phyloP scores from a whole-genome alignment of 2,888 invertebrate species.

The Tortricodes alternella region DNA sequence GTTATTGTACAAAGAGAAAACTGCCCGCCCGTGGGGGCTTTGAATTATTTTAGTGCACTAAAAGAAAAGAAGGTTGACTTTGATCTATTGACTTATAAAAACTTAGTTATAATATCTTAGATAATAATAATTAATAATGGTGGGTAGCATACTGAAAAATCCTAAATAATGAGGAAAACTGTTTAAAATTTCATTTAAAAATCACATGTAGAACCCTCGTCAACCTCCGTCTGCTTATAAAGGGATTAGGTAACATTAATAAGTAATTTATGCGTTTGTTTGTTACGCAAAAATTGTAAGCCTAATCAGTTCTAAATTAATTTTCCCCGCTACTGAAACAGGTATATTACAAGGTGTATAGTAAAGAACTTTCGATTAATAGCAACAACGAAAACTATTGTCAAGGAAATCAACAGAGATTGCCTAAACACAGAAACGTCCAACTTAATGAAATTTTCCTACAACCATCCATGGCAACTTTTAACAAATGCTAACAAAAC shows the following conservation, averaged over 20 bases:
- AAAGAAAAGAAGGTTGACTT: constrained; percentile 40
- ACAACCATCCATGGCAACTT: constrained; percentile 51
- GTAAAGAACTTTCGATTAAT: not conserved
- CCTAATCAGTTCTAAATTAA: constrained; percentile 31
- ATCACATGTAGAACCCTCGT: constrained; percentile 57
- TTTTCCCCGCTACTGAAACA: too few species aligned
- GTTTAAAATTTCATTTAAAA: constrained; percentile 56
- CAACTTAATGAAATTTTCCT: constrained; percentile 30
- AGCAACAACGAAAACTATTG: not conserved
- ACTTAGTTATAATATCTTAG: not conserved
- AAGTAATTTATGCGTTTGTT: constrained; percentile 41
- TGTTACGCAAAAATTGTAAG: constrained; percentile 9
- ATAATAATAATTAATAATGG: too few species aligned
- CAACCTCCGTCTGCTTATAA: constrained; percentile 54
- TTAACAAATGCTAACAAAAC: constrained; percentile 63
- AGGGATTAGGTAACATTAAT: constrained; percentile 56
- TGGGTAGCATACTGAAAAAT: too few species aligned
- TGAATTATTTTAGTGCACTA: constrained; percentile 42
- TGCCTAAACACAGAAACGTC: constrained; percentile 10
- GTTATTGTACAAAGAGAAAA: constrained; percentile 38
- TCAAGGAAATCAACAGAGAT: constrained; percentile 1
- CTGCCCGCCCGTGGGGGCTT: constrained; percentile 36
- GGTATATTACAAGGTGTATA: too few species aligned
- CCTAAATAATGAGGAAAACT: too few species aligned
- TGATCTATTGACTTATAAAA: constrained; percentile 35